Conservation (phyloP, 92 coral and sea anemone species). For the Epizoanthus ramosus region DNA sequence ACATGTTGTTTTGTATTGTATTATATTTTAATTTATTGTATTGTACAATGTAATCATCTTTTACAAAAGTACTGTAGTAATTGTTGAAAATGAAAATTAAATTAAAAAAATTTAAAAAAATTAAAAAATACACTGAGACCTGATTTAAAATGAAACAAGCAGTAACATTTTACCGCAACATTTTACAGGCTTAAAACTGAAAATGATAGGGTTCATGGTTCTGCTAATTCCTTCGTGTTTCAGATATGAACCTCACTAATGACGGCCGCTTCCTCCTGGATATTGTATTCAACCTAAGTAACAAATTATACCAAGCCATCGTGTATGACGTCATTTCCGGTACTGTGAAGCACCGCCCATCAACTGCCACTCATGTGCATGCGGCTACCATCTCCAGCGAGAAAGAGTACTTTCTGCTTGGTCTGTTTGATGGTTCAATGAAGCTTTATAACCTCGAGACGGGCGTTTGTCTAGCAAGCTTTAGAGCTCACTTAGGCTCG, state of each 20-base stretch:
- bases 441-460: constrained; percentile 55
- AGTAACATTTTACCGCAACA: too few species aligned
- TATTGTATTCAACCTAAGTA: constrained; percentile 42
- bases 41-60: too few species aligned
- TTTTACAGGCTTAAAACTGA: too few species aligned
- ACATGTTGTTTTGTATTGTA: too few species aligned
- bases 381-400: constrained; percentile 51
- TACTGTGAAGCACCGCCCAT: constrained; percentile 41
- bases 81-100: too few species aligned
- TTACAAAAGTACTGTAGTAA: too few species aligned
- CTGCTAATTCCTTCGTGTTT: neutral
- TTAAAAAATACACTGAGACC: too few species aligned
- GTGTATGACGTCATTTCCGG: constrained; percentile 71
- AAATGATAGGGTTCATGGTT: too few species aligned
- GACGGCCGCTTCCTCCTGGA: constrained; percentile 64
- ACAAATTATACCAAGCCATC: constrained; percentile 57
- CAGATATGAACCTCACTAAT: constrained; percentile 59
- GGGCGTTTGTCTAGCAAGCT: constrained; percentile 44
- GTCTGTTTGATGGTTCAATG: constrained; percentile 66
- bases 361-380: constrained; percentile 57
- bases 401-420: constrained; percentile 44
- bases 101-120: too few species aligned
- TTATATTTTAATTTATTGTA: too few species aligned
- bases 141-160: too few species aligned
- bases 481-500: constrained; percentile 70